Base-by-base conservation (phyloP, 2,888 invertebrate species). In the Drosophila atroscutellata region DNA sequence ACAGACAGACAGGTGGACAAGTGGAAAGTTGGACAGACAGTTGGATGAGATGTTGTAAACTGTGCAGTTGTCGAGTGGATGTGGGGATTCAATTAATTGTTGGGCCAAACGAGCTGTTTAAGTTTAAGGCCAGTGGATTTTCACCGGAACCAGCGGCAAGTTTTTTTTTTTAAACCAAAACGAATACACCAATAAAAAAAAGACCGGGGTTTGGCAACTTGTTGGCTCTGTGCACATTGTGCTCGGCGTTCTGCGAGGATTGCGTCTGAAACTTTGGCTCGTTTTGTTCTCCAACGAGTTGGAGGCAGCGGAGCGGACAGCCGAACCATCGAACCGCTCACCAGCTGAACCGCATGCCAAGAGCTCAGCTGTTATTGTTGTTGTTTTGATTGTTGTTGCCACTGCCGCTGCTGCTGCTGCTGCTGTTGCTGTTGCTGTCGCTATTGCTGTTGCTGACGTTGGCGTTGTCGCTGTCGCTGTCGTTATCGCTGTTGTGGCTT, bases 41-140 rank as follows among this genome's bases (percentile, higher is more conserved):
- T 30, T 37, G 59, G 68, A 69, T 37, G 75, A 72, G 61, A 75
- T 76, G 81, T 75, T 82, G 81, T 75, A 75, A 83, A 72, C 72
- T 73, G 79, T 57, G 63, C 63, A 80, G 72, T 81, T 83, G 81
- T 79, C 74, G 79, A 81, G 74, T 77, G 61, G 37, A 55, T 80
- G 73, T 80, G 74, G 73, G 70, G 77, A 88, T 86, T 86, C 88
- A 86, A 88, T 83, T 85, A 85, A 85, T 87, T 85, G 84, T 72
- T 73, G 67, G 69, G 71, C 81, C 86, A 86, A 86, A 88, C 86
- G 80, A 68, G 82, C 72, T 75, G 54, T 59, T 79, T 71, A 74
- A 68, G 66, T 80, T 62, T 58, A 67, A 75, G 66, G 36, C 69
- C 68, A 58, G 63, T 69, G 80, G 80, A 88, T 88, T 86, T 86